Base-by-base conservation (phyloP, 2,113 vertebrate species). In the Madoqua kirkii region DNA sequence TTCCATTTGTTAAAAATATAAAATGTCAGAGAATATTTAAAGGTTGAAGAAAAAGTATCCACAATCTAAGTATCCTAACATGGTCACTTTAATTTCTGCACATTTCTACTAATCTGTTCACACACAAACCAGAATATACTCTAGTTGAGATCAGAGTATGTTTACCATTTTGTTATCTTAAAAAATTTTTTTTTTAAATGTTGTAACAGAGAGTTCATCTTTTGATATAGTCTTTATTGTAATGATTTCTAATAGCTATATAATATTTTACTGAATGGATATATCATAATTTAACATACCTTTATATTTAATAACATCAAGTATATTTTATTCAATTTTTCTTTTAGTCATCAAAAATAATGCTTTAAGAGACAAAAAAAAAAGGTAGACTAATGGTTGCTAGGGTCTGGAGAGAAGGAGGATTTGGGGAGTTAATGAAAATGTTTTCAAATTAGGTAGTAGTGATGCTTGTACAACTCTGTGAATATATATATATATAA, bases 21-120 rank as follows among this genome's bases (percentile, higher is more conserved):
- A 59, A 89, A 82, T 76, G n/a, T 95, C 82, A 67, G 6, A 92
- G 59, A 81, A 87, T 76, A 60, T 89, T 96, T 87, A 67, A 89
- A 87, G 82, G 10, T 27, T 87, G 64, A 87, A 91, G 40, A 19
- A 76, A 60, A 67, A 36, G 23, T 29, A 87, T 50, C 48, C 5
- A 23, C 6, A 55, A 13, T 64, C 43, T 54, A 9, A 74, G 40
- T 89, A 43, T 91, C 29, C 19, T 82, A 25, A 78, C 23, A 54
- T 48, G 25, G 21, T 43, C 59, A 55, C 50, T 74, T 88, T 50
- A 91, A 59, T 48, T 40, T 91, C 87, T 60, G 50, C 16, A 60
- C 25, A 54, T 78, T 95, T 90, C 64, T 91, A 59, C 12, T 19
- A 81, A 84, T 59, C 19, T 91, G 16, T 84, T 19, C 25, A 86